A percentile compares a stretch with the other conserved stretches of the same genome.
These are phyloP conservation scores for Protomyctophum bolini DNA, from an alignment of 2,113 vertebrate species.

Conservation along the genomic window DNA sequence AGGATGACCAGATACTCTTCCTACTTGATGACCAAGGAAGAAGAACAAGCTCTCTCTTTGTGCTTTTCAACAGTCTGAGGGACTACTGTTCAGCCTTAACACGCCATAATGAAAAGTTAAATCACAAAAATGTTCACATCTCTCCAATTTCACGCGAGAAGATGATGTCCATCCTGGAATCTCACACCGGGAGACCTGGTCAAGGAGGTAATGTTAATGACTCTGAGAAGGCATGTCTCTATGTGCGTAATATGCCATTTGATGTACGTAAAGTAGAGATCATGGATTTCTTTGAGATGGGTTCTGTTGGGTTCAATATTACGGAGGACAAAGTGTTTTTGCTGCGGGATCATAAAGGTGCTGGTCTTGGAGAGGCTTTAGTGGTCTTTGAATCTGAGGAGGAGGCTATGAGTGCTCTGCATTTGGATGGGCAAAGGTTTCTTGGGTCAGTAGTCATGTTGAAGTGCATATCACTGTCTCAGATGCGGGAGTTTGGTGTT, in stretches of 20 bases:
- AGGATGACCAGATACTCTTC: slow-evolving; percentile 88
- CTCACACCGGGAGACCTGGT: slow-evolving; percentile 67
- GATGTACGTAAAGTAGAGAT: slow-evolving; percentile 95
- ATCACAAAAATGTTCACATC: slow-evolving; percentile 79
- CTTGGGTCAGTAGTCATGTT: slow-evolving; percentile 89
- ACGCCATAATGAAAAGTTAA: slow-evolving; percentile 81
- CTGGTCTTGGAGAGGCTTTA: slow-evolving; percentile 91
- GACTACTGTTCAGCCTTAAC: slow-evolving; percentile 86
- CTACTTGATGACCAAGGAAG: slow-evolving; percentile 77
- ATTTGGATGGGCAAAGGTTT: slow-evolving; percentile 86
- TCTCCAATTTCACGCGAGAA: slow-evolving; percentile 88
- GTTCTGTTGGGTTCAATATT: slow-evolving; percentile 79
- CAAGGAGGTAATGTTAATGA: slow-evolving; percentile 61
- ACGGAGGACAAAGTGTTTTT: slow-evolving; percentile 86
- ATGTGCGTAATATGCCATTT: slow-evolving; percentile 90
- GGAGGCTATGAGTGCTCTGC: slow-evolving; percentile 85
- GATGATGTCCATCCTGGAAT: slow-evolving; percentile 85
- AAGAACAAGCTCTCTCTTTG: slow-evolving; percentile 86
- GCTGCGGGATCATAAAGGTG: slow-evolving; percentile 86
- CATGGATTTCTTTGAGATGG: slow-evolving; percentile 83
- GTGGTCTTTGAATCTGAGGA: slow-evolving; percentile 89
- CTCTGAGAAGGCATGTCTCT: slow-evolving; percentile 82
- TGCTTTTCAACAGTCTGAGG: slow-evolving; percentile 84
- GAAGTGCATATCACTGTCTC: slow-evolving; percentile 83
- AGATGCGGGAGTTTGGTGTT: slow-evolving; percentile 89